Base-by-base conservation (phyloP, 2,797 vertebrate species). In the Cirrhinus mrigala region DNA sequence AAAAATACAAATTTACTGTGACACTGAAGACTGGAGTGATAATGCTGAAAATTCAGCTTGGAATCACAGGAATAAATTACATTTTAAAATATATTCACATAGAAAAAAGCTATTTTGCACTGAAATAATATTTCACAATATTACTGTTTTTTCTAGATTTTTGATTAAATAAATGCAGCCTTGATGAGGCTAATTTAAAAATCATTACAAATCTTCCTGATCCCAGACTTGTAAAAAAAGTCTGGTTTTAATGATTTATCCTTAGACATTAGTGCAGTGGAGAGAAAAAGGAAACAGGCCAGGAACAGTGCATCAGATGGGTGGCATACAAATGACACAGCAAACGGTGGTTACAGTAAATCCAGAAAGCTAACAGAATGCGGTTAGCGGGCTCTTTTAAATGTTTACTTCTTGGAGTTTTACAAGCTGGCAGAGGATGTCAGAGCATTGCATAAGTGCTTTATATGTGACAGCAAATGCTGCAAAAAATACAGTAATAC, bases 351-450 rank as follows among this genome's bases (percentile, higher is more conserved):
- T 71, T 79, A 29, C 64, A 71, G 66, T 85, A 50, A 79, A 84
- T 77, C 60, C 16, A 52, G 29, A 75, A 54, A 46, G 37, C 75
- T 62, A 79, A 69, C 62, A 70, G 27, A 24, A 64, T 71, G 33
- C 4, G 52, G 77, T 71, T 74, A 56, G 54, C 66, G 58, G 40
- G 48, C 79, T 78, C 73, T 79, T 44, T 52, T 62, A 29, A 66
- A 66, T 79, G 62, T 79, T 70, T 82, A 50, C 71, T 87, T 60
- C 52, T 20, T 70, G 1, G 52, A 60, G 24, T 76, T 76, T 81
- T 77, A 71, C 79, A 80, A 11, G 79, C 64, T 68, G 80, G 33
- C 60, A 64, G 24, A 73, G 46, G 22, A 27, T 40, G 27, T 85
- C 75, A 60, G 62, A 58, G 24, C 48, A 62, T 62, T n/a, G 52